Conservation (phyloP, 2,888 invertebrate genomes). For the Tetranychus truncatus region DNA sequence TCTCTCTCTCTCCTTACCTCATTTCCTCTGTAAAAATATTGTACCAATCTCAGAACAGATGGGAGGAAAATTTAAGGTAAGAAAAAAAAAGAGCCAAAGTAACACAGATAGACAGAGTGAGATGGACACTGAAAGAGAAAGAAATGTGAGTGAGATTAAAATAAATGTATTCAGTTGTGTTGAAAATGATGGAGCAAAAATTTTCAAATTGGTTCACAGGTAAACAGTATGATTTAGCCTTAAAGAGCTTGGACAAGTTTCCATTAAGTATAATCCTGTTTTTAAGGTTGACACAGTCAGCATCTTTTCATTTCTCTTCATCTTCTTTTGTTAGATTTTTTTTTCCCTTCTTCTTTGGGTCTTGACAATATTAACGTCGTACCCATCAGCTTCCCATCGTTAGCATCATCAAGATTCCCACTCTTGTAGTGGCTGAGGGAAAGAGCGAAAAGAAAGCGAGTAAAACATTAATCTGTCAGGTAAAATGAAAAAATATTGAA, state of each 20-base stretch:
- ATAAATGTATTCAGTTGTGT: too few relatives aligned
- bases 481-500: too few relatives aligned
- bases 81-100: not conserved
- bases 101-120: conserved; percentile 4
- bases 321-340: not conserved
- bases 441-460: too few relatives aligned
- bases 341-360: not conserved
- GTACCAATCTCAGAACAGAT: not conserved
- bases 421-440: not conserved
- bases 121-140: conserved; percentile 4
- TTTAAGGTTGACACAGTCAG: too few relatives aligned
- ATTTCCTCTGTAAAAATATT: not conserved
- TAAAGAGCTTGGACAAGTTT: too few relatives aligned
- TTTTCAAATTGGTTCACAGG: too few relatives aligned
- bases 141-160: not conserved
- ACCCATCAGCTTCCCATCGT: not conserved
- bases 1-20: not conserved
- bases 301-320: too few relatives aligned
- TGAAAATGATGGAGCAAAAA: too few relatives aligned
- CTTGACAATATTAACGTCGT: not conserved
- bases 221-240: too few relatives aligned
- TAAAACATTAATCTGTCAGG: too few relatives aligned
- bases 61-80: not conserved
- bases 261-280: too few relatives aligned
- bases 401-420: not conserved